Percentiles rank a stretch among this genome's conserved stretches.
Evolutionary conservation across 2,888 invertebrate genomes (phyloP).

Genomic region (Eledone cirrhosa): DNA sequence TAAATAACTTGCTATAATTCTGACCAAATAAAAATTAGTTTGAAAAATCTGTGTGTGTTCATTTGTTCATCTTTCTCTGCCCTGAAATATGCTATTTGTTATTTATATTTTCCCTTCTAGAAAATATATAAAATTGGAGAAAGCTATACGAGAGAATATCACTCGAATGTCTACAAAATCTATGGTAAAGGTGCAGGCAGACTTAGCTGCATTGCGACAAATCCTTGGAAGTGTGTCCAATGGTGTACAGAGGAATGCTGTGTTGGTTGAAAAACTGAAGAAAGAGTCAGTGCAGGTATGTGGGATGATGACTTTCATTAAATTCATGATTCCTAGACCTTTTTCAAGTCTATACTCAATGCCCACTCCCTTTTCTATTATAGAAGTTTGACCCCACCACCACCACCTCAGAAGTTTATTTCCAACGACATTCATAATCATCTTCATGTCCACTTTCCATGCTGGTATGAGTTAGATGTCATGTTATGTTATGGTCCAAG

Average conservation of each 20-base stretch:
- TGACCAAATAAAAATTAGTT: no score
- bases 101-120: slow-evolving; percentile 56
- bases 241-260: slow-evolving; percentile 73
- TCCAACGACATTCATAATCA: no score
- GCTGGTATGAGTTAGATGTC: no score
- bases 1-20: no score
- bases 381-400: no score
- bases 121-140: slow-evolving; percentile 85
- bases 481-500: no score
- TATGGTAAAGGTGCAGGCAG: slow-evolving; percentile 74
- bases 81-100: background rate
- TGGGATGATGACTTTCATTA: background rate
- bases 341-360: no score
- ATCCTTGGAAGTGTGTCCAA: slow-evolving; percentile 74
- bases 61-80: background rate
- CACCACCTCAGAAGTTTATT: no score
- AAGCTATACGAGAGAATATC: slow-evolving; percentile 82
- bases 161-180: slow-evolving; percentile 77
- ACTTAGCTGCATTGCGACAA: slow-evolving; percentile 73
- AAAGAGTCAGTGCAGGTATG: slow-evolving; percentile 76
- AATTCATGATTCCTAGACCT: no score
- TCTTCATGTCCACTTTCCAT: no score
- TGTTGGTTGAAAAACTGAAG: slow-evolving; percentile 75
- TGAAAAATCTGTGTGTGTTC: background rate
- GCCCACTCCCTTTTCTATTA: no score